phyloP scores from a whole-genome alignment of 2,888 invertebrate species.

The Ormyrus rosae region DNA sequence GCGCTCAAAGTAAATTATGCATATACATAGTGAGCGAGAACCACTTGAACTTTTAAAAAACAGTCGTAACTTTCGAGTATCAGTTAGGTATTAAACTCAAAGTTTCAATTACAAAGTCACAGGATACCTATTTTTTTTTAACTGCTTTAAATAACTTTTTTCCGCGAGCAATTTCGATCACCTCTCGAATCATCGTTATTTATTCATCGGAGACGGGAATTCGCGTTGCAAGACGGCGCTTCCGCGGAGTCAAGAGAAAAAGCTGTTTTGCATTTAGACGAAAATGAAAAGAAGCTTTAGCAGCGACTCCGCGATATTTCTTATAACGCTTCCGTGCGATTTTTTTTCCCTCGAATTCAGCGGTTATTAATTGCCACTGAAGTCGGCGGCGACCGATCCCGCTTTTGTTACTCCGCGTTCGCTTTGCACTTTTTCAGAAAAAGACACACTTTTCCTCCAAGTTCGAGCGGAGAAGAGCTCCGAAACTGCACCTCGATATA shows the following conservation, averaged over 20 bases:
- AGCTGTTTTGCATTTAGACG: constrained; percentile 40
- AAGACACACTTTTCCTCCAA: too few relatives aligned
- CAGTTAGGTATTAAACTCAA: too few relatives aligned
- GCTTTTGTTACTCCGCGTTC: background rate
- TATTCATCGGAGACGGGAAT: constrained; percentile 7
- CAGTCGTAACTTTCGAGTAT: too few relatives aligned
- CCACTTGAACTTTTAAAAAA: too few relatives aligned
- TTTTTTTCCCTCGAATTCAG: background rate
- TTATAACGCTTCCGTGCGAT: background rate
- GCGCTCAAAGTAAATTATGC: too few relatives aligned
- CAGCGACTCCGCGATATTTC: constrained; percentile 1
- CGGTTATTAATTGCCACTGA: constrained; percentile 25
- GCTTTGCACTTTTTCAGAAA: too few relatives aligned
- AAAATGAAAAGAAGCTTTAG: constrained; percentile 21
- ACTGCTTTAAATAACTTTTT: too few relatives aligned
- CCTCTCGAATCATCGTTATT: constrained; percentile 19
- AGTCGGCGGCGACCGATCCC: background rate
- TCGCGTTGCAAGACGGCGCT: background rate
- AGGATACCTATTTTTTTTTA: too few relatives aligned
- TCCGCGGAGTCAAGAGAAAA: background rate
- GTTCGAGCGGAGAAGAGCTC: too few relatives aligned
- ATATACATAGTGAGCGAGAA: too few relatives aligned
- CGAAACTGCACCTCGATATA: too few relatives aligned
- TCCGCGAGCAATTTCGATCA: background rate
- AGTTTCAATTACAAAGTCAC: too few relatives aligned